Evolutionary conservation across 2,797 vertebrate species (phyloP).

Genomic region (Sebastes trivittatus): DNA sequence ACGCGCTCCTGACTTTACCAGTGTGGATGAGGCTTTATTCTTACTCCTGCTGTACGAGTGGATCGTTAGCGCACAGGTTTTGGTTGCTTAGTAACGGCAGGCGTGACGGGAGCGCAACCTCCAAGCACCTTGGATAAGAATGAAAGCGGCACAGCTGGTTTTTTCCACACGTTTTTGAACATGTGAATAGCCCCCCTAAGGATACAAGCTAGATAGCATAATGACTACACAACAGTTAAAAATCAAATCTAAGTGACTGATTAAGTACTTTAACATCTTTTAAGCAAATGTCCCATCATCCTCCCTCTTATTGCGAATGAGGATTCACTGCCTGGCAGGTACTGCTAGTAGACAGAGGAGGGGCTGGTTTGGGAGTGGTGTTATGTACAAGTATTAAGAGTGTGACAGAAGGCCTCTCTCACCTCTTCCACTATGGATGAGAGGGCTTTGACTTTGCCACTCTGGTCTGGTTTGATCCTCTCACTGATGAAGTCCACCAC

Average conservation of each 20-base stretch:
- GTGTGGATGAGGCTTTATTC: no score
- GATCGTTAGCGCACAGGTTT: no score
- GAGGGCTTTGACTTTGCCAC: slow-evolving; percentile 83
- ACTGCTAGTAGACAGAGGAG: neutral
- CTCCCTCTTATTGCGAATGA: neutral
- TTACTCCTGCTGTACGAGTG: no score
- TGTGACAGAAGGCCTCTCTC: slow-evolving; percentile 23
- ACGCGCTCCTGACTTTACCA: no score
- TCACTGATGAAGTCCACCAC: slow-evolving; percentile 97
- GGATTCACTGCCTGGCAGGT: neutral
- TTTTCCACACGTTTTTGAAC: no score
- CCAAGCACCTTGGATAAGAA: no score
- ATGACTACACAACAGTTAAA: neutral
- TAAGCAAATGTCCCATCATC: neutral
- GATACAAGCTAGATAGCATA: neutral
- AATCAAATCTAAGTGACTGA: neutral
- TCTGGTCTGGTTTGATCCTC: slow-evolving; percentile 89
- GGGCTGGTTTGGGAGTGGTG: neutral
- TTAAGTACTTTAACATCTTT: neutral
- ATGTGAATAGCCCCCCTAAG: no score
- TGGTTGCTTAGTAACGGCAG: no score
- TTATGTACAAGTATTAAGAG: neutral
- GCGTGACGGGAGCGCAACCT: no score
- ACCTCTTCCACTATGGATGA: slow-evolving; percentile 97
- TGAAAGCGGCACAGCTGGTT: no score